Percentiles rank a stretch among this genome's conserved stretches.
phyloP scores from a whole-genome alignment of 2,113 vertebrate species.

The Misgurnus anguillicaudatus region DNA sequence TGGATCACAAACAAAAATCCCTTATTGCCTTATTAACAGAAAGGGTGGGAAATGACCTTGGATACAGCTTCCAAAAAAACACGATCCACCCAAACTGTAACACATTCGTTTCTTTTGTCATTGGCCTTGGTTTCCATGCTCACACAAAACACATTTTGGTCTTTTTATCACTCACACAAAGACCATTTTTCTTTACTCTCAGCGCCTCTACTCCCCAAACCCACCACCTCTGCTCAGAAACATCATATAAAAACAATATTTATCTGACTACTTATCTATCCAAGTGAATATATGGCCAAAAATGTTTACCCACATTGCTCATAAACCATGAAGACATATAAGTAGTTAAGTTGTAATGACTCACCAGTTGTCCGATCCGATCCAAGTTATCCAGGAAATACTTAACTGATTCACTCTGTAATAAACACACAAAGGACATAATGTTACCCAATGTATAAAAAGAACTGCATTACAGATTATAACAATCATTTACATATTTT shows the following conservation, averaged over 20 bases:
- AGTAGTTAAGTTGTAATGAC: conserved; percentile 58
- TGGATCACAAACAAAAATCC: background rate
- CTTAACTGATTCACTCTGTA: conserved; percentile 95
- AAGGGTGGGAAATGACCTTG: background rate
- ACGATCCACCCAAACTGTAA: conserved; percentile 13
- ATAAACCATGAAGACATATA: background rate
- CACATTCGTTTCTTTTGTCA: conserved; percentile 34
- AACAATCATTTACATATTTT: background rate
- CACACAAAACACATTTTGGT: conserved; percentile 28
- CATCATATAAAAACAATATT: background rate
- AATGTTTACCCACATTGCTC: background rate
- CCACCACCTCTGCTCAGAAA: background rate
- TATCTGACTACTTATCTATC: background rate
- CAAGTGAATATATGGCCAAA: background rate
- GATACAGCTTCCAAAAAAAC: conserved; percentile 21
- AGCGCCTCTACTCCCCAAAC: background rate
- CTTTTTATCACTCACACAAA: background rate
- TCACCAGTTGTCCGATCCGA: conserved; percentile 95
- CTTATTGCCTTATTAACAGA: conserved; percentile 9
- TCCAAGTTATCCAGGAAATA: conserved; percentile 98
- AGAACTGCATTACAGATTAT: background rate
- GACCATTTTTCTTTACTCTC: conserved; percentile 9
- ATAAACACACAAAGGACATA: background rate
- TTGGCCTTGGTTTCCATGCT: conserved; percentile 40
- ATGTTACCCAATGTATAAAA: background rate